Percentiles rank a stretch among this genome's conserved stretches.
These are phyloP conservation scores for Otocyon megalotis DNA, from an alignment of 2,113 vertebrate species.

Conservation along the genomic window DNA sequence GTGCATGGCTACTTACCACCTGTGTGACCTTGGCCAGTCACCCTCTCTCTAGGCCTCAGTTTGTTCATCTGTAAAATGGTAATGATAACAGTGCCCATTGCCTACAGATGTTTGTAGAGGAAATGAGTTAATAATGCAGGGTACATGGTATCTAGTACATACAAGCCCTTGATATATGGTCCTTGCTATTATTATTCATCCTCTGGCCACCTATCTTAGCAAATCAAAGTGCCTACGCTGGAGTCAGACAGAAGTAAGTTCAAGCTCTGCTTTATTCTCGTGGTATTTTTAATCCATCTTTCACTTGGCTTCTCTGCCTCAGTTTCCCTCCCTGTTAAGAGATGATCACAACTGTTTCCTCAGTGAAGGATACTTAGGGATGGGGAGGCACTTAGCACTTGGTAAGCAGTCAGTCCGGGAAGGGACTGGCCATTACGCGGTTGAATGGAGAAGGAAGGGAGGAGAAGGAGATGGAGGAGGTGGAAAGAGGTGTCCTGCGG, in stretches of 20 bases:
- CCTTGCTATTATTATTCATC: neutral
- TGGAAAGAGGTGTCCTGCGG: neutral
- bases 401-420: neutral
- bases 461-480: neutral
- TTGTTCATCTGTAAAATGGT: constrained; percentile 35
- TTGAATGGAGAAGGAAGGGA: neutral
- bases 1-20: neutral
- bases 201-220: neutral
- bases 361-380: neutral
- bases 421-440: neutral
- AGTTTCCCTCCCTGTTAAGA: constrained; percentile 36
- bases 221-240: neutral
- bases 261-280: neutral
- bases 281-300: constrained; percentile 19
- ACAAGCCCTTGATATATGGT: neutral
- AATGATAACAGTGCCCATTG: neutral
- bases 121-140: neutral
- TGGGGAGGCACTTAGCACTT: constrained; percentile 32
- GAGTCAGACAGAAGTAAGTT: constrained; percentile 5
- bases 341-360: constrained; percentile 33
- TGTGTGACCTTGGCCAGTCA: constrained; percentile 42
- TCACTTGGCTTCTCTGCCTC: constrained; percentile 22
- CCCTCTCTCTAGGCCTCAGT: neutral
- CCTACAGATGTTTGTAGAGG: neutral
- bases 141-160: neutral